Evolutionary conservation across 2,113 vertebrate genomes (phyloP).

Genomic region (Osmerus mordax): DNA sequence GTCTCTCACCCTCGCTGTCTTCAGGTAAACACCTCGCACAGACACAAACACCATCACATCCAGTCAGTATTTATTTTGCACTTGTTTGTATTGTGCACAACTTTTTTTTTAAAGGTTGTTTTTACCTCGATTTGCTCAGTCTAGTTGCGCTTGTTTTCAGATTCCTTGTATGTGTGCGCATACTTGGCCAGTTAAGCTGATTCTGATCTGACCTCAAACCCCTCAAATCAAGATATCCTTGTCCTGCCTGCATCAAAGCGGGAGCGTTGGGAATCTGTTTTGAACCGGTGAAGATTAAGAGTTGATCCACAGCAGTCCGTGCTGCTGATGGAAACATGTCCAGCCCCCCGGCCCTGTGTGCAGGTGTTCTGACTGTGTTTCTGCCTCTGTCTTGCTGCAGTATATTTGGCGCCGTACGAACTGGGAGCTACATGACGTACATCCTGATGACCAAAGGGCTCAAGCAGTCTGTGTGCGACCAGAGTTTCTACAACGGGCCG

Average conservation of each 20-base stretch:
- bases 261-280: no score
- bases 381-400: slow-evolving; percentile 61
- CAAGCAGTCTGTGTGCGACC: slow-evolving; percentile 97
- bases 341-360: no score
- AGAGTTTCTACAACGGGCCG: slow-evolving; percentile 98
- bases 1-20: slow-evolving; percentile 94
- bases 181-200: no score
- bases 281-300: no score
- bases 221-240: no score
- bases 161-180: no score
- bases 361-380: neutral
- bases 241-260: no score
- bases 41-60: neutral
- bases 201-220: no score
- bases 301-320: no score
- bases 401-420: slow-evolving; percentile 98
- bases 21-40: slow-evolving; percentile 79
- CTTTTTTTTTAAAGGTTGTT: neutral
- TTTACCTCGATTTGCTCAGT: neutral
- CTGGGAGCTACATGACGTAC: slow-evolving; percentile 95
- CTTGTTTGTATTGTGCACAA: neutral
- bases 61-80: neutral
- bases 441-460: slow-evolving; percentile 98
- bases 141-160: no score
- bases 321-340: no score